Base-by-base conservation (phyloP, 2,888 invertebrate genomes). In the Malthinus flaveolus region DNA sequence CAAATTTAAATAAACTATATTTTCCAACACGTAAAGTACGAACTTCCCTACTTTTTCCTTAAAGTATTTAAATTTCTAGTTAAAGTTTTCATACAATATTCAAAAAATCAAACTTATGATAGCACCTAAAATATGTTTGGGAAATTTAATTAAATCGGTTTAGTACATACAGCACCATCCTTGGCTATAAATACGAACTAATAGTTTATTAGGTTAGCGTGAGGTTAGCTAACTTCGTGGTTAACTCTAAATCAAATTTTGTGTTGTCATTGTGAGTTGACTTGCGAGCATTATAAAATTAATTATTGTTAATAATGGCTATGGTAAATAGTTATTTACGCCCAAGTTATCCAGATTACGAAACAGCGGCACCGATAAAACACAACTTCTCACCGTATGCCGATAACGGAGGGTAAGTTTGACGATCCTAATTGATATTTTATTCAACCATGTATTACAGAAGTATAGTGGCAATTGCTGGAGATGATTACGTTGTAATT, bases 401-500 rank as follows among this genome's bases (percentile, higher is more conserved):
- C 47, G 88, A 89, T 64, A 91, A 91, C 72, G 90, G 90, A 82
- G 90, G 90, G 89, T 90, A 82, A 82, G 59, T 39, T 7, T 39
- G 11, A 49, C 32, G 3, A 49, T 11, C 33, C 32, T 59, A 47
- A 56, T 12, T 33, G 32, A 54, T n/a, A 1, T 11, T 56, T 48
- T 12, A 15, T 32, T 44, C 44, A 39, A 34, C 9, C 13, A 33
- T 44, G 54, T n/a, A 61, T 78, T 81, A 53, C 71, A 98, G 98
- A 70, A 96, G 95, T 73, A 87, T 96, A 54, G 91, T 97, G 47
- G 98, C 97, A 15, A 90, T 99, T 70, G 95, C 95, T 74, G 99
- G 99, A 15, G 91, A 95, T 39, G 94, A 97, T 78, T 99, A 91
- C 78, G 94, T 90, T 11, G 87, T 99, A 15, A 90, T 99, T 75